phyloP scores from a whole-genome alignment of 1,140 invertebrate species.

The Ceratoteleas bidentatus region DNA sequence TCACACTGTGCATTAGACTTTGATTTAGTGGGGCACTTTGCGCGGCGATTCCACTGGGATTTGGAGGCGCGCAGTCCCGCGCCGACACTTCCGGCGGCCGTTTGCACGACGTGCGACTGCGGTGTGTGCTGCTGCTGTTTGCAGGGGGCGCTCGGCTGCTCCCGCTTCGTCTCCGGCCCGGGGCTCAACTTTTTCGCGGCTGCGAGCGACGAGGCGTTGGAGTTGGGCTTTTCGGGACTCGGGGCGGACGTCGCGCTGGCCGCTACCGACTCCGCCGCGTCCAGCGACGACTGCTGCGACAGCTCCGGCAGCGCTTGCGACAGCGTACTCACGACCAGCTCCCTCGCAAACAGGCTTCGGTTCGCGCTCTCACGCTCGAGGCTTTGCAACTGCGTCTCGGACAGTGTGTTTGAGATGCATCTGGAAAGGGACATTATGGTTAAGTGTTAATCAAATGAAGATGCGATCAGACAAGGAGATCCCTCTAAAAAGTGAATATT shows the following conservation, averaged over 20 bases:
- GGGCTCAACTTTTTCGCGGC: slow-evolving; percentile 71
- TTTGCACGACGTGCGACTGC: slow-evolving; percentile 64
- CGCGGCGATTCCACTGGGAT: slow-evolving; percentile 75
- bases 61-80: slow-evolving; percentile 68
- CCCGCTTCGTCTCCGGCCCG: slow-evolving; percentile 74
- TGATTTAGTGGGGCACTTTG: slow-evolving; percentile 78
- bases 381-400: slow-evolving; percentile 82
- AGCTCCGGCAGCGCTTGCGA: slow-evolving; percentile 79
- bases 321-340: slow-evolving; percentile 85
- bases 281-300: slow-evolving; percentile 71
- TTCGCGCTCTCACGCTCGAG: slow-evolving; percentile 84
- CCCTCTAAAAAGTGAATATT: too few relatives aligned
- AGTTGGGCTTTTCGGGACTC: slow-evolving; percentile 75
- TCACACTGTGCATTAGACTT: slow-evolving; percentile 79
- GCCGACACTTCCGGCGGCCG: slow-evolving; percentile 66
- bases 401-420: slow-evolving; percentile 83
- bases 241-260: slow-evolving; percentile 71
- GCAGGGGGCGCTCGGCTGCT: slow-evolving; percentile 64
- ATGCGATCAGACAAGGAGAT: too few relatives aligned
- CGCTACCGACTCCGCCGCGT: slow-evolving; percentile 71
- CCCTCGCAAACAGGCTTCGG: slow-evolving; percentile 86
- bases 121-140: slow-evolving; percentile 66
- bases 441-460: too few relatives aligned
- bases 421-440: too few relatives aligned
- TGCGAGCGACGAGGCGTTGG: slow-evolving; percentile 61